Evolutionary conservation across 2,888 invertebrate species (phyloP), one percentile per base, ranked within the genome.

Genomic region (Drosophila pseudotakahashii): DNA sequence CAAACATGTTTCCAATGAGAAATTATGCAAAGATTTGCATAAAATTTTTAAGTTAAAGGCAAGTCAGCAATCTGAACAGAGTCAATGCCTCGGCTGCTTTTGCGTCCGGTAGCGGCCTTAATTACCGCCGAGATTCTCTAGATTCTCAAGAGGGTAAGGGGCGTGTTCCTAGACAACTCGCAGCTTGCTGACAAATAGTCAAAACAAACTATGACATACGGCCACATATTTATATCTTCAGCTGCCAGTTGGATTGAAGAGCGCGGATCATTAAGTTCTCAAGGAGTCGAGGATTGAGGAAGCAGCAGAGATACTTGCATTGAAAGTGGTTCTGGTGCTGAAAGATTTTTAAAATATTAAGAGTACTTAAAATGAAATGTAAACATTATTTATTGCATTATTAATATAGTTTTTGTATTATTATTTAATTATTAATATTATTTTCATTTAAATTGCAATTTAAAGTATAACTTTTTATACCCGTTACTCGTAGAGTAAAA

Each of bases 1-100:
- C 82, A 87, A 82, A 87, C 82, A 87, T 80, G 88, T 88, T 88
- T 87, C 62, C 73, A 87, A 84, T 86, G 69, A 79, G 85, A 88
- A 84, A 84, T 81, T 84, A 88, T 88, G 84, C 88, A 88, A 72
- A 77, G 67, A 76, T 76, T 76, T 68, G 73, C 76, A 76, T 76
- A 68, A 55, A 57, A 58, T 67, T 66, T 66, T 45, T 6, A 26
- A 26, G 23, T 66, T 67, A 66, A 75, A 61, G 66, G 50, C 68
- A 53, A 73, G 44, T 61, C 64, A 72, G 67, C 69, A 72, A 52
- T 68, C 51, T 59, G 26, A 64, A 53, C 61, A 34, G 39, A 51
- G 68, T 58, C 70, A 69, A 59, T 44, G 68, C 45, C 30, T 47
- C 30, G 32, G 9, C 19, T n/a, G 59, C 47, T 34, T 42, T 26